Evolutionary conservation across 2,797 vertebrate genomes (phyloP).

Genomic region (Taeniopygia guttata): DNA sequence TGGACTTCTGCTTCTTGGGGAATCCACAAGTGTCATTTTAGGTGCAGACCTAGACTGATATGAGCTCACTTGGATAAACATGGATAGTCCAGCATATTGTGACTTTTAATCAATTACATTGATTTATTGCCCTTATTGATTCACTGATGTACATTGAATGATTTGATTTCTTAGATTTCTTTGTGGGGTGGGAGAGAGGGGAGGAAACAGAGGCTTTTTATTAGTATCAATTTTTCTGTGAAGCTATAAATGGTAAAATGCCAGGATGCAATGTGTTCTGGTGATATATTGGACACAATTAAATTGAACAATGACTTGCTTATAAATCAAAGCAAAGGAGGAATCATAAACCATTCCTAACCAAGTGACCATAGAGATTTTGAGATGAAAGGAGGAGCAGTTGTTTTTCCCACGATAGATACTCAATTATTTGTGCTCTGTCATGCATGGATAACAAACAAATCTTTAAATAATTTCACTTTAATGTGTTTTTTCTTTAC

Average conservation of each 20-base stretch:
- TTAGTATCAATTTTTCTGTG: slow-evolving; percentile 73
- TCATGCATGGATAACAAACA: slow-evolving; percentile 10
- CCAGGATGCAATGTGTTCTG: slow-evolving; percentile 30
- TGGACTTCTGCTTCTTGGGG: neutral
- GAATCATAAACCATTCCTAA: slow-evolving; percentile 57
- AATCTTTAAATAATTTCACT: slow-evolving; percentile 34
- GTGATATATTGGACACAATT: slow-evolving; percentile 67
- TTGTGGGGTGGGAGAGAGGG: neutral
- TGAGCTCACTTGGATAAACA: neutral
- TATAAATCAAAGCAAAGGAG: slow-evolving; percentile 69
- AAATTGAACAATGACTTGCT: slow-evolving; percentile 68
- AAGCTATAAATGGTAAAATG: slow-evolving; percentile 63
- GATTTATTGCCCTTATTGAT: slow-evolving; percentile 68
- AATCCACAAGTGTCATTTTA: neutral
- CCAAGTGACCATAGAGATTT: slow-evolving; percentile 36
- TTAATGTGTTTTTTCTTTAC: neutral
- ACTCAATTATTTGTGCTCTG: neutral
- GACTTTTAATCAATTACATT: slow-evolving; percentile 61
- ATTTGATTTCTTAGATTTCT: slow-evolving; percentile 65
- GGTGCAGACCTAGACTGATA: neutral
- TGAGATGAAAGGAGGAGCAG: slow-evolving; percentile 29
- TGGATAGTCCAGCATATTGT: neutral
- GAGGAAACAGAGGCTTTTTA: slow-evolving; percentile 50
- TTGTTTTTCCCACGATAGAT: slow-evolving; percentile 4
- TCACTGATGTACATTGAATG: slow-evolving; percentile 14